Percentiles rank a stretch among this genome's conserved stretches.
These are phyloP conservation scores for Phalangium opilio DNA, from an alignment of 2,888 invertebrate genomes.

Conservation along the genomic window DNA sequence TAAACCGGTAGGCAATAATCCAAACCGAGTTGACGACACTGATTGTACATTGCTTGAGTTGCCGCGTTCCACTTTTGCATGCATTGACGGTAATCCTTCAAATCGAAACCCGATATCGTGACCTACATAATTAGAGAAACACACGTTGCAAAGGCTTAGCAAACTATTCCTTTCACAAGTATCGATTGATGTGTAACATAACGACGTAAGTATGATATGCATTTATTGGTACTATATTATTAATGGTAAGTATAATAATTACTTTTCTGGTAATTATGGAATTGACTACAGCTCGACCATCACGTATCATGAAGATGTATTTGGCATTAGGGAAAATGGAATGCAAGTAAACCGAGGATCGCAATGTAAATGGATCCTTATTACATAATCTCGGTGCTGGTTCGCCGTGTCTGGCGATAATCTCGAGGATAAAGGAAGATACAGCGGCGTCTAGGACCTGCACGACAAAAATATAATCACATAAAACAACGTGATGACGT, in stretches of 20 bases:
- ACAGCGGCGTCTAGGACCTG: slow-evolving; percentile 83
- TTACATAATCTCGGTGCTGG: slow-evolving; percentile 90
- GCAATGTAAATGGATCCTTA: slow-evolving; percentile 95
- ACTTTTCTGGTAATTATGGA: slow-evolving; percentile 93
- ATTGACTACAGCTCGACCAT: slow-evolving; percentile 95
- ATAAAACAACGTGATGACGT: too few relatives aligned
- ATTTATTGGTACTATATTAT: background rate
- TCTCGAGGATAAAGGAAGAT: slow-evolving; percentile 88
- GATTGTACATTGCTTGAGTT: slow-evolving; percentile 82
- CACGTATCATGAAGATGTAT: slow-evolving; percentile 95
- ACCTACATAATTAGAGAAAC: slow-evolving; percentile 34
- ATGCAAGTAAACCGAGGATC: slow-evolving; percentile 86
- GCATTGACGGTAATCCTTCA: slow-evolving; percentile 83
- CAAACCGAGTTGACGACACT: slow-evolving; percentile 58
- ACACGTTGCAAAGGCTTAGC: background rate
- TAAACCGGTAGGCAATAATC: slow-evolving; percentile 64
- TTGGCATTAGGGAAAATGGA: slow-evolving; percentile 94
- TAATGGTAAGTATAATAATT: slow-evolving; percentile 5
- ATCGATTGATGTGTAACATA: too few relatives aligned
- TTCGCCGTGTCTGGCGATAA: slow-evolving; percentile 85
- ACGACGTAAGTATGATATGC: background rate
- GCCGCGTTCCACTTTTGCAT: slow-evolving; percentile 93
- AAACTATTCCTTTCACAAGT: too few relatives aligned
- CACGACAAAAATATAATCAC: too few relatives aligned
- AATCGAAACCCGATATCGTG: slow-evolving; percentile 82